Base-by-base conservation (phyloP, 92 coral and sea anemone genomes). In the Palythoa heliodiscus region DNA sequence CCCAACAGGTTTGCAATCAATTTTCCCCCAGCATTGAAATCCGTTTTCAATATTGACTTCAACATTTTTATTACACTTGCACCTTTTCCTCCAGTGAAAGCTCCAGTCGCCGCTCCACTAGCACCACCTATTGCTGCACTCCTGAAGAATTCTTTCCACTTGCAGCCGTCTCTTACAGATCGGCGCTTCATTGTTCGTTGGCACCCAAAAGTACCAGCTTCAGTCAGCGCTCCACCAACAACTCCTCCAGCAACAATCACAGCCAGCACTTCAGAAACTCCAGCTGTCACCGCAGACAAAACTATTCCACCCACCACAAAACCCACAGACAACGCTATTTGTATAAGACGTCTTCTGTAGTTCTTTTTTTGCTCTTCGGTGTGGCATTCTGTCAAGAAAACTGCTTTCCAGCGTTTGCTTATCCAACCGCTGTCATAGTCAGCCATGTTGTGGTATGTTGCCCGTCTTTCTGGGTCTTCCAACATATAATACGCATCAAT, bases 341-440 rank as follows among this genome's bases (percentile, higher is more conserved):
- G 66, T 4, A 9, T 16, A 57, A 87, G n/a, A 24, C 93, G 71
- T 23, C 70, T 66, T 23, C 58, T 25, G 58, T 16, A 77, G 19
- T 79, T 82, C 25, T 20, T 1, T 29, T 54, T 73, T 23, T 91
- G 93, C 7, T 78, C 89, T 5, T 77, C 69, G 17, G 93, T 90
- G 40, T 69, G 43, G 24, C 91, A 83, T 43, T 90, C 91, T n/a
- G 93, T 83, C 83, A 82, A 82, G 67, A 90, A 90, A 3, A 90
- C 50, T 11, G 93, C 93, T 64, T 63, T 47, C 60, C 55, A 87
- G 0, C 86, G 82, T 52, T 24, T 58, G 15, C 2, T 39, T 15
- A 88, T 64, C 93, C 93, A 90, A 8, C 93, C 93, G 19, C 72
- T 72, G 23, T 90, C 93, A 77, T 83, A 87, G 57, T 90, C 91